phyloP scores from a whole-genome alignment of 2,113 vertebrate species.

The Hystrix brachyura region DNA sequence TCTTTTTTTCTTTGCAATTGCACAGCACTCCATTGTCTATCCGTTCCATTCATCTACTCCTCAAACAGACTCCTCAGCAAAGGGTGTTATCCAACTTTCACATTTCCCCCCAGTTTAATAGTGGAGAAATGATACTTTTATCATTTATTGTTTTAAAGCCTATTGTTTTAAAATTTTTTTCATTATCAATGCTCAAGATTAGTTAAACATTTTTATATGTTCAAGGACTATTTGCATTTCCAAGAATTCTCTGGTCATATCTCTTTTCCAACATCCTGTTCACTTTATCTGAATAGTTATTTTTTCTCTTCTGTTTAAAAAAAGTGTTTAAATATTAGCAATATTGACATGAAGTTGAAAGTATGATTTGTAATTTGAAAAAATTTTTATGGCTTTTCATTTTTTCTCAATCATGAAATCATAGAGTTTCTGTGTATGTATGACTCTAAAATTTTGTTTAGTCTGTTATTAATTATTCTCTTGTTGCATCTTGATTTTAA shows the following conservation, averaged over 20 bases:
- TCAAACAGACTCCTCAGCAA: background rate
- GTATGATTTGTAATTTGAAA: background rate
- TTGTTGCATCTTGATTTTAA: conserved; percentile 5
- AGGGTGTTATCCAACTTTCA: background rate
- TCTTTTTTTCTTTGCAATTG: background rate
- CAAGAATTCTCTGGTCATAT: background rate
- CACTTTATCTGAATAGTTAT: background rate
- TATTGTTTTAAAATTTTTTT: background rate
- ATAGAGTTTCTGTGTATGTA: background rate
- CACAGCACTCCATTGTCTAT: background rate
- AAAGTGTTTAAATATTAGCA: background rate
- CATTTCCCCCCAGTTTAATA: background rate
- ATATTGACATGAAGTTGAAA: background rate
- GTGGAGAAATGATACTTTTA: background rate
- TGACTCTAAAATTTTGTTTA: background rate
- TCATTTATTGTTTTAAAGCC: too few species aligned
- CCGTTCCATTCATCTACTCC: background rate
- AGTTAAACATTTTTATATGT: background rate
- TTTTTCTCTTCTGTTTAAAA: background rate
- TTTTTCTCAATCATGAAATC: background rate
- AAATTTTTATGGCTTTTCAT: background rate
- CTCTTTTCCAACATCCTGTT: background rate
- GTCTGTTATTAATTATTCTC: background rate
- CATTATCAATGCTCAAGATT: background rate
- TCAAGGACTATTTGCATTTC: background rate